A percentile compares a stretch with the other conserved stretches of the same genome.
Conservation (phyloP, 2,113 vertebrate genomes). For the Corythoichthys intestinalis region DNA sequence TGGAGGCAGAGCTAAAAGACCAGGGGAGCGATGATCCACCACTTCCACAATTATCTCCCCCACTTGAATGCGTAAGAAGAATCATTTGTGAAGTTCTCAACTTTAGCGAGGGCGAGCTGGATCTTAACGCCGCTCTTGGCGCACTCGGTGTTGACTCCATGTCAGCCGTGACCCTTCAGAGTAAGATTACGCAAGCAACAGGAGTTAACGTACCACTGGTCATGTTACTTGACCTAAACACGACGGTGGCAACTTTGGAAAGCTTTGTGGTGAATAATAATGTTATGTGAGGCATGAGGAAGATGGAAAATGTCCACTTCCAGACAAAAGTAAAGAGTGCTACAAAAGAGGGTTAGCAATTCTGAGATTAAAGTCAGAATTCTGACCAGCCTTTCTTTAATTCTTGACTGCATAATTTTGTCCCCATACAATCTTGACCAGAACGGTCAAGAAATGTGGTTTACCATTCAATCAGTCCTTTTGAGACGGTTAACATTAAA, state of each 20-base stretch:
- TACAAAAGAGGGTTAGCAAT: too few species aligned
- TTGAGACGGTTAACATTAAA: too few species aligned
- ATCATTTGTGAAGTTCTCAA: slow-evolving; percentile 68
- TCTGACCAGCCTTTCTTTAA: too few species aligned
- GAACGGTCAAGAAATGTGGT: too few species aligned
- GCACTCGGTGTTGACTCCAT: slow-evolving; percentile 82
- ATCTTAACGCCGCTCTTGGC: slow-evolving; percentile 60
- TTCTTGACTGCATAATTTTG: too few species aligned
- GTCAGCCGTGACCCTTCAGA: slow-evolving; percentile 77
- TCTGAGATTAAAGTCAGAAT: too few species aligned
- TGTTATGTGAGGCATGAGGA: neutral
- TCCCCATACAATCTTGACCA: too few species aligned
- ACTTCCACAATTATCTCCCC: slow-evolving; percentile 35
- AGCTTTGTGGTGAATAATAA: slow-evolving; percentile 55
- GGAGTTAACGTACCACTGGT: slow-evolving; percentile 76
- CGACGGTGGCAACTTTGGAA: slow-evolving; percentile 70
- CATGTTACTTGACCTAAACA: slow-evolving; percentile 75
- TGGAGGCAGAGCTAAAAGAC: slow-evolving; percentile 56
- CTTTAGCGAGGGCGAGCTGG: slow-evolving; percentile 57
- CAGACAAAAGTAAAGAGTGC: too few species aligned
- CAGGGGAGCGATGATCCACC: slow-evolving; percentile 6
- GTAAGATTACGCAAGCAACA: slow-evolving; percentile 72
- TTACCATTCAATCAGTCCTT: too few species aligned
- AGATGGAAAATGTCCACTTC: neutral
- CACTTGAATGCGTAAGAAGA: slow-evolving; percentile 61